Conservation (phyloP, 1,140 invertebrate genomes). For the Eueides isabella region DNA sequence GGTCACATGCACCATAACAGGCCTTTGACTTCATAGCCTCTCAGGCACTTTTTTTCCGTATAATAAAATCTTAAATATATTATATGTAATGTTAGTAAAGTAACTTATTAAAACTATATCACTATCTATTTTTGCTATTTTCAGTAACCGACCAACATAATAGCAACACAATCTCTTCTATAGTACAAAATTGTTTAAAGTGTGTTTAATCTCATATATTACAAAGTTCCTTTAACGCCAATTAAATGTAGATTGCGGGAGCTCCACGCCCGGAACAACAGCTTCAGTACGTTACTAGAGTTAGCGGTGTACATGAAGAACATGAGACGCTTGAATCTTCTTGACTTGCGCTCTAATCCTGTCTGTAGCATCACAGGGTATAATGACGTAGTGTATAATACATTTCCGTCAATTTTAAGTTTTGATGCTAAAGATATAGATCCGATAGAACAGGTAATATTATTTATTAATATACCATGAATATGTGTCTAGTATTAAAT, state of each 20-base stretch:
- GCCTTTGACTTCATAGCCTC: too few relatives aligned
- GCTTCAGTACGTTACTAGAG: slow-evolving; percentile 57
- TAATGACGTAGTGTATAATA: slow-evolving; percentile 61
- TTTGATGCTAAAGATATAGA: slow-evolving; percentile 61
- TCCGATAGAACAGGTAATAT: slow-evolving; percentile 58
- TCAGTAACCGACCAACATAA: background rate
- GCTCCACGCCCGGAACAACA: slow-evolving; percentile 65
- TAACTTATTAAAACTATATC: too few relatives aligned
- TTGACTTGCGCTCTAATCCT: slow-evolving; percentile 70
- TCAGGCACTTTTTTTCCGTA: too few relatives aligned
- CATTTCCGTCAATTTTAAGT: slow-evolving; percentile 57
- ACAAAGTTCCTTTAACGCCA: background rate
- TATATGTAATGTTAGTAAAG: too few relatives aligned
- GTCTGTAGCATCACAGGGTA: slow-evolving; percentile 61
- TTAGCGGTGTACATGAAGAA: slow-evolving; percentile 68
- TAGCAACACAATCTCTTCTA: background rate
- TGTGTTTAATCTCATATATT: background rate
- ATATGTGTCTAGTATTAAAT: too few relatives aligned
- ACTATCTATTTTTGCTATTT: too few relatives aligned
- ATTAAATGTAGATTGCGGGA: slow-evolving; percentile 57
- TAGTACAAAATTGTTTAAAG: background rate
- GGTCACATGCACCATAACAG: too few relatives aligned
- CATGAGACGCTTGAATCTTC: slow-evolving; percentile 52
- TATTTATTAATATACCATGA: too few relatives aligned
- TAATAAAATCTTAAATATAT: too few relatives aligned